Base-by-base conservation (phyloP, 2,797 vertebrate genomes). In the Pygocentrus nattereri region DNA sequence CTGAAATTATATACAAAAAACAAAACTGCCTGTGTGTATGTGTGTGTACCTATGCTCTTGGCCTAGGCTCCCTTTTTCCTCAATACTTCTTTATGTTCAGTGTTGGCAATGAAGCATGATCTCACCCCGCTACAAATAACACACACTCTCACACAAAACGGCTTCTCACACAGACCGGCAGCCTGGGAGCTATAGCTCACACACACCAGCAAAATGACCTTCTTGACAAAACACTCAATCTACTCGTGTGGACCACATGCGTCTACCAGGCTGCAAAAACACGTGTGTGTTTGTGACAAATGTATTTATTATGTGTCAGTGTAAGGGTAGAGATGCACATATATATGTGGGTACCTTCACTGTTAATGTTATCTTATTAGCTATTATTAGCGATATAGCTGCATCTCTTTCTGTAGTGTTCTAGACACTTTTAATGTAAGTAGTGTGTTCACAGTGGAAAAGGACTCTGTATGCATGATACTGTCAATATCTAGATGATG, bases 31-130 rank as follows among this genome's bases (percentile, higher is more conserved):
- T 67, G 68, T 41, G 74, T 79, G 82, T 84, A 44, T 80, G 70
- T 78, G 65, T 82, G 72, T 47, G 80, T 90, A 93, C 89, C 88
- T 92, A 88, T 90, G 90, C 88, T 92, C 90, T 94, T 93, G 90
- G 92, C 91, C 92, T 89, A 90, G 85, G 87, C 80, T 92, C 89
- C 82, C 79, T 70, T 89, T 82, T 92, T 88, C 83, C 93, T 94
- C 93, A 95, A 94, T 93, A 92, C 85, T 89, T 92, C 94, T 94
- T 94, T 94, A 94, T 95, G 91, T 89, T 93, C 88, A 85, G 88
- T 82, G 90, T 93, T 91, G 92, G 92, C 83, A 65, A 85, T 86
- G 81, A 86, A 88, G 90, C 91, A 93, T 94, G 94, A 95, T 89
- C 93, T 94, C 94, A 94, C 88, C 82, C 62, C 89, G 31, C 82